Percentiles rank a stretch among this genome's conserved stretches.
phyloP scores from a whole-genome alignment of 2,797 vertebrate genomes.

The Oryzias dopingdopingensis region DNA sequence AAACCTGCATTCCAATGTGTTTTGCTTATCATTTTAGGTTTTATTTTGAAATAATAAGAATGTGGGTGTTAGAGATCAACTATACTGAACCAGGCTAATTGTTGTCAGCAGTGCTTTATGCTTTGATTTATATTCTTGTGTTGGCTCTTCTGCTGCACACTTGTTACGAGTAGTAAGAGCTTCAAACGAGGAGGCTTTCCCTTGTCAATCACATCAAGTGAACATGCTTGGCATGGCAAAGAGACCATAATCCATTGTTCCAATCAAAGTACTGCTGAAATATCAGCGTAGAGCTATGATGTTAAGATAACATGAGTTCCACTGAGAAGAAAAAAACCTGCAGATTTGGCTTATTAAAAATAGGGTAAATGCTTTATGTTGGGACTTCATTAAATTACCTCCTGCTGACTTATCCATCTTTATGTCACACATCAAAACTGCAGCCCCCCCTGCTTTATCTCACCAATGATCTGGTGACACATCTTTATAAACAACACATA shows the following conservation, averaged over 20 bases:
- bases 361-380: neutral
- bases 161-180: slow-evolving; percentile 19
- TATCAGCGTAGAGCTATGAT: neutral
- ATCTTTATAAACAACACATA: slow-evolving; percentile 38
- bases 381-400: neutral
- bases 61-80: neutral
- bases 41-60: slow-evolving; percentile 6
- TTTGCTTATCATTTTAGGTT: neutral
- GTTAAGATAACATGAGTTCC: neutral
- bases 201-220: slow-evolving; percentile 15
- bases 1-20: neutral
- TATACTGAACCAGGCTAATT: slow-evolving; percentile 3
- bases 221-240: slow-evolving; percentile 3
- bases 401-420: neutral
- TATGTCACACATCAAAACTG: slow-evolving; percentile 13
- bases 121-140: slow-evolving; percentile 15
- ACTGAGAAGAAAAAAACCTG: neutral
- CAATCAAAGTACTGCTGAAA: slow-evolving; percentile 11
- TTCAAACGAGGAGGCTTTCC: slow-evolving; percentile 9
- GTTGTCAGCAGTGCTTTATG: slow-evolving; percentile 6
- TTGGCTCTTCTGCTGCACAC: neutral
- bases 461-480: slow-evolving; percentile 19
- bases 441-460: slow-evolving; percentile 9
- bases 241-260: neutral
- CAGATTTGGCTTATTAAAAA: slow-evolving; percentile 5